Evolutionary conservation across 2,797 vertebrate species (phyloP).

Genomic region (Lagorchestes hirsutus): DNA sequence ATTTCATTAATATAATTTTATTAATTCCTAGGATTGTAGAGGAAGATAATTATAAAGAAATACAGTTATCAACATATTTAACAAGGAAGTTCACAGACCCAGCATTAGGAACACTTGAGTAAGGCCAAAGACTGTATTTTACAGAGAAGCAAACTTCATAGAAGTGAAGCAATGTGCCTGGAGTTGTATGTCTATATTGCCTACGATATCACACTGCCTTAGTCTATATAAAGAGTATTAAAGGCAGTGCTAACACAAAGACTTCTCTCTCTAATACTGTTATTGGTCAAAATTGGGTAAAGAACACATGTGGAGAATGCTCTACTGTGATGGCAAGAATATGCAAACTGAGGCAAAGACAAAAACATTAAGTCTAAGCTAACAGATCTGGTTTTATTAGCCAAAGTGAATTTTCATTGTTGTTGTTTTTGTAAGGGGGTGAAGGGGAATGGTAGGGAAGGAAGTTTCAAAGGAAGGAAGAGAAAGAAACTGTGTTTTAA

Average conservation of each 20-base stretch:
- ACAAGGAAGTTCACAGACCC: neutral
- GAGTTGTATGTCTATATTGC: constrained; percentile 27
- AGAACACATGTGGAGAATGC: constrained; percentile 41
- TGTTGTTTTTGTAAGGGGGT: constrained; percentile 35
- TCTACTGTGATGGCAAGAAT: constrained; percentile 51
- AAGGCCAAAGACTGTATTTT: neutral
- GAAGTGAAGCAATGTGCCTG: neutral
- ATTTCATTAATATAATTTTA: neutral
- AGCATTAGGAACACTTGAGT: neutral
- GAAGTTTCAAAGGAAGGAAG: too few species aligned
- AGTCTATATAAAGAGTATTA: neutral
- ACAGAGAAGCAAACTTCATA: neutral
- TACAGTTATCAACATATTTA: neutral
- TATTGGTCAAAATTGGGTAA: constrained; percentile 53
- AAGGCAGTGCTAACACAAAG: neutral
- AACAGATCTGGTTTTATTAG: constrained; percentile 68
- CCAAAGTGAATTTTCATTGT: constrained; percentile 58
- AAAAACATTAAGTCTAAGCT: neutral
- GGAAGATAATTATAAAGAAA: neutral
- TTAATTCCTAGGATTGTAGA: neutral
- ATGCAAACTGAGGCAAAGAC: constrained; percentile 47
- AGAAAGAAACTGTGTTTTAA: neutral
- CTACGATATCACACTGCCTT: neutral
- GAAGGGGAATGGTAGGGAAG: neutral
- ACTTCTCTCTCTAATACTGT: constrained; percentile 27